phyloP scores from a whole-genome alignment of 2,113 vertebrate species.

The Scophthalmus maximus region DNA sequence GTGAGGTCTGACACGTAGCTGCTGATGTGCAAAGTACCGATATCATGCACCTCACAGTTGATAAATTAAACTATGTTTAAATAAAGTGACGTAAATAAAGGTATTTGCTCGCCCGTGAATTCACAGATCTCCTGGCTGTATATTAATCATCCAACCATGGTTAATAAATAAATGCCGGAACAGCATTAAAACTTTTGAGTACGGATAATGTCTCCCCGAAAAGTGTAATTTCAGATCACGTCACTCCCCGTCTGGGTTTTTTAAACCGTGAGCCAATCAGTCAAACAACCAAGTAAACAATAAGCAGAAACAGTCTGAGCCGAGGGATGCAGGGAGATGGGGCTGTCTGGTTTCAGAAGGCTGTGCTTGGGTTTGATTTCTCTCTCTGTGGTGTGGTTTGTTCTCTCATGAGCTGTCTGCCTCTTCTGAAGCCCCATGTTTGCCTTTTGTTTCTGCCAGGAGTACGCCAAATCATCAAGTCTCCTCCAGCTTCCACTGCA shows the following conservation, averaged over 20 bases:
- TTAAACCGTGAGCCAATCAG: conserved; percentile 37
- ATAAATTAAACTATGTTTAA: too few relatives aligned
- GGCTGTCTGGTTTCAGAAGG: conserved; percentile 52
- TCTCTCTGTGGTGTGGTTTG: conserved; percentile 52
- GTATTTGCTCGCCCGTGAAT: neutral
- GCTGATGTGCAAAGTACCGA: neutral
- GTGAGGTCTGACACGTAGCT: neutral
- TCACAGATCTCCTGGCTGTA: neutral
- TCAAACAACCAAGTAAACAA: conserved; percentile 67
- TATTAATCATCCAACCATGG: neutral
- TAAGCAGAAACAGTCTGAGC: conserved; percentile 36
- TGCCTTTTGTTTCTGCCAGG: conserved; percentile 70
- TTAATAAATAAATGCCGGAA: conserved; percentile 14
- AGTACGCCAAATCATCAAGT: conserved; percentile 54
- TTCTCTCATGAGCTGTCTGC: conserved; percentile 63
- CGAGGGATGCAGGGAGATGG: conserved; percentile 46
- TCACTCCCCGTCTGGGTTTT: conserved; percentile 18
- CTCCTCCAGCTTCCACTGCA: conserved; percentile 43
- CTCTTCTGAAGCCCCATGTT: conserved; percentile 63
- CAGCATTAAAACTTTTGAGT: neutral
- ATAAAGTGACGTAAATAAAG: too few relatives aligned
- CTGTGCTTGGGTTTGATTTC: conserved; percentile 67
- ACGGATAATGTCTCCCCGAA: conserved; percentile 28
- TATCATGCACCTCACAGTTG: too few relatives aligned
- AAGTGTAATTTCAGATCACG: conserved; percentile 36